Conservation (phyloP, 1,140 invertebrate genomes). For the Vanessa atalanta region DNA sequence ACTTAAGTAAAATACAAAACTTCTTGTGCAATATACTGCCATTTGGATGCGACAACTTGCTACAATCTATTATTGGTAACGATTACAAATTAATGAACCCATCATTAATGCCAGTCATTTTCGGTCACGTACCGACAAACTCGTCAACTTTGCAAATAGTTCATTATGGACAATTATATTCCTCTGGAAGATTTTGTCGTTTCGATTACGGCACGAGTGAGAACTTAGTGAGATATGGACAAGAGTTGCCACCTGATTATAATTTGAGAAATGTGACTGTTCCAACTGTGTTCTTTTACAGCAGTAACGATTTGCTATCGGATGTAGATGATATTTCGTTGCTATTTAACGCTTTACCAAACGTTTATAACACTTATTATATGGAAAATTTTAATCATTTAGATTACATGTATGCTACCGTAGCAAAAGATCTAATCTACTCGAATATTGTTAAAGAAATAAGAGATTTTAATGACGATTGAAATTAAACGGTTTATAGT, state of each 20-base stretch:
- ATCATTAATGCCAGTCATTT: slow-evolving; percentile 85
- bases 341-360: slow-evolving; percentile 75
- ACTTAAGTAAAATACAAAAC: slow-evolving; percentile 72
- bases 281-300: slow-evolving; percentile 85
- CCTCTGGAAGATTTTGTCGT: slow-evolving; percentile 72
- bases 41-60: slow-evolving; percentile 80
- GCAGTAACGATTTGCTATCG: slow-evolving; percentile 84
- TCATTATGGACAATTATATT: slow-evolving; percentile 85
- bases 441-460: slow-evolving; percentile 68
- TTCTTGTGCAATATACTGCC: slow-evolving; percentile 77
- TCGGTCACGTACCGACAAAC: slow-evolving; percentile 89
- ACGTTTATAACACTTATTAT: slow-evolving; percentile 69
- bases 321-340: slow-evolving; percentile 82
- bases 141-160: slow-evolving; percentile 89
- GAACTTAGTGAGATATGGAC: slow-evolving; percentile 76
- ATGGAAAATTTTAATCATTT: slow-evolving; percentile 85
- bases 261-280: slow-evolving; percentile 82
- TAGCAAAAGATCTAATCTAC: slow-evolving; percentile 82
- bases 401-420: slow-evolving; percentile 85
- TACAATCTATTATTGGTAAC: slow-evolving; percentile 81
- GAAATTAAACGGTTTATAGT: not conserved
- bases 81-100: slow-evolving; percentile 77
- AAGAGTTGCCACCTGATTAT: slow-evolving; percentile 83
- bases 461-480: slow-evolving; percentile 28
- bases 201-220: slow-evolving; percentile 76